Evolutionary conservation across 2,888 invertebrate genomes (phyloP).

Genomic region (Steinernema hermaphroditum): DNA sequence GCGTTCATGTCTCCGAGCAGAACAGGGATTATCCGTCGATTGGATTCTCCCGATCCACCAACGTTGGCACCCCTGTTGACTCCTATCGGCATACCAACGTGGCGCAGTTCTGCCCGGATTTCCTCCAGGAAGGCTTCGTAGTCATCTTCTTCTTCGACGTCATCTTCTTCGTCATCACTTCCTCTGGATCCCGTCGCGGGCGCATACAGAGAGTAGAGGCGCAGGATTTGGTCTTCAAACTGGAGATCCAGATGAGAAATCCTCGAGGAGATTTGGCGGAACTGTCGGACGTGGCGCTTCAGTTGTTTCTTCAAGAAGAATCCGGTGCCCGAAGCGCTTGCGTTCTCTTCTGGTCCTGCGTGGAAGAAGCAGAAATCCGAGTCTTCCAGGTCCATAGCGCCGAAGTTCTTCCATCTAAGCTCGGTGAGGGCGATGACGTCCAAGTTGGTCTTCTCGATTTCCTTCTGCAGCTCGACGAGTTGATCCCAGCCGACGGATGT

Average conservation of each 20-base stretch:
- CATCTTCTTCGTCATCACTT: neutral
- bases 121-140: neutral
- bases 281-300: neutral
- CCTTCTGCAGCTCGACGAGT: conserved; percentile 3
- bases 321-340: neutral
- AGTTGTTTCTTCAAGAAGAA: neutral
- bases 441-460: neutral
- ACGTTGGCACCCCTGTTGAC: no score
- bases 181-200: neutral
- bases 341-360: neutral
- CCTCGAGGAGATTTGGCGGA: neutral
- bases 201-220: neutral
- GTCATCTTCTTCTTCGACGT: neutral
- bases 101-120: neutral
- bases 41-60: conserved; percentile 72
- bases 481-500: no score
- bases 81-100: neutral
- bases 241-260: neutral
- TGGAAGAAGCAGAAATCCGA: neutral
- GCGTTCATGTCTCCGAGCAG: neutral
- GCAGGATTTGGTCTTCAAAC: neutral
- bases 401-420: neutral
- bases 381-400: neutral
- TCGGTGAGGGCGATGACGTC: no score
- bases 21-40: conserved; percentile 75